A percentile compares a stretch with the other conserved stretches of the same genome.
Conservation (phyloP, 2,797 vertebrate genomes). For the Agapornis canus region DNA sequence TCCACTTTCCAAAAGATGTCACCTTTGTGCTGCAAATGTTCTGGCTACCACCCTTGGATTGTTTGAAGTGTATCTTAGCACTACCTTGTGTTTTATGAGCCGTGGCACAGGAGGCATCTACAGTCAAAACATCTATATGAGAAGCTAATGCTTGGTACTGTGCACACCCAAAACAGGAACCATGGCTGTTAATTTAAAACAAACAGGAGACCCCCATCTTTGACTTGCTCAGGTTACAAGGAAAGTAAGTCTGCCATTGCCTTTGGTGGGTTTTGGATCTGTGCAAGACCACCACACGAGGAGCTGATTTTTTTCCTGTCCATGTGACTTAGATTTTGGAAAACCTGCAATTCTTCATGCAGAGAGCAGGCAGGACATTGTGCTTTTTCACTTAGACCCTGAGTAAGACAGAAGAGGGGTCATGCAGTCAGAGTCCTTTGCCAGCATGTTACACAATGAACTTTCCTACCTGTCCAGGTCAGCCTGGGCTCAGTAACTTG, state of each 20-base stretch:
- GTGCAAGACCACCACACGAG: fast-evolving
- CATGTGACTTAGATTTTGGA: background rate
- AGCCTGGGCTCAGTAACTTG: background rate
- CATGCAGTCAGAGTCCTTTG: background rate
- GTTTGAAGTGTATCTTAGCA: background rate
- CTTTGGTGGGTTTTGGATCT: background rate
- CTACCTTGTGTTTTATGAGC: background rate
- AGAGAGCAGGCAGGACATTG: background rate
- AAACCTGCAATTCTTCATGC: background rate
- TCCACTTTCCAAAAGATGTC: background rate
- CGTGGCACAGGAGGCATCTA: background rate
- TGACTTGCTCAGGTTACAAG: background rate
- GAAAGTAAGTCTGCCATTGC: background rate
- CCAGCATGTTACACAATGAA: background rate
- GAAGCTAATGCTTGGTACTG: background rate
- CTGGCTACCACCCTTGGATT: background rate
- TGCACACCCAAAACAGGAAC: background rate
- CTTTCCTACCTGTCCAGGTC: background rate
- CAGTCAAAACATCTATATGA: background rate
- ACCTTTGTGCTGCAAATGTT: background rate
- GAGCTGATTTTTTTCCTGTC: background rate
- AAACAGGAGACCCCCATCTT: background rate
- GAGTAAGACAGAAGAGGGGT: background rate
- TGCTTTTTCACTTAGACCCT: background rate
- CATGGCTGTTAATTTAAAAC: background rate